Evolutionary conservation across 2,797 vertebrate species (phyloP), one percentile per base, ranked within the genome.

Genomic region (Cirrhinus molitorella): DNA sequence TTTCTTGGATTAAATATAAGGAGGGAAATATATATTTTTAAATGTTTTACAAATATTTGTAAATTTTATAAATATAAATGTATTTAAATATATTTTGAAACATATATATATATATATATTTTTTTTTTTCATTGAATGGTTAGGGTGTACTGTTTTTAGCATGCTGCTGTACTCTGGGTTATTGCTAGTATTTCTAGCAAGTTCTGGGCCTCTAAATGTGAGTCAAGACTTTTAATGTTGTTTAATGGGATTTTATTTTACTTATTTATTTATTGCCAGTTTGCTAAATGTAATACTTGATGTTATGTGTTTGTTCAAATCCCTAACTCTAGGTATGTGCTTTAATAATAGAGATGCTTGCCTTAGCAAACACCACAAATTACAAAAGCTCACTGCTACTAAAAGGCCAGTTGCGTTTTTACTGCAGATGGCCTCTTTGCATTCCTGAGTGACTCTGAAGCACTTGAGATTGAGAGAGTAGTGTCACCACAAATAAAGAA

Each of bases 401-500:
- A 65, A 66, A 82, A 66, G 59, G 23, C 67, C 43, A 34, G 23
- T 67, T 57, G 37, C 0, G 8, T 68, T 57, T 53, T 66, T 66
- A 49, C 40, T 25, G 13, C 55, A 57, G 51, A 74, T 75, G 25
- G 66, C 4, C 40, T 68, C 21, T 82, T 65, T 34, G 57, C 84
- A 82, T 77, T 57, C 47, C 47, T 74, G 55, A 72, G 68, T 80
- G 51, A 53, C 31, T 80, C 53, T 72, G 4, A 70, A 70, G 21
- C 72, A 45, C 40, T 80, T 34, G 37, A 14, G 53, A 1, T 66
- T 47, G 70, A n/a, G 59, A 16, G 31, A 71, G 65, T 70, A 40
- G 53, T 77, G 73, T 57, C 11, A 28, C 28, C 37, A 57, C 37
- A 67, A 81, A 70, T 31, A 23, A 79, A 79, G 12, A 0, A 40